phyloP scores from a whole-genome alignment of 2,888 invertebrate species.

The Diploptera punctata region DNA sequence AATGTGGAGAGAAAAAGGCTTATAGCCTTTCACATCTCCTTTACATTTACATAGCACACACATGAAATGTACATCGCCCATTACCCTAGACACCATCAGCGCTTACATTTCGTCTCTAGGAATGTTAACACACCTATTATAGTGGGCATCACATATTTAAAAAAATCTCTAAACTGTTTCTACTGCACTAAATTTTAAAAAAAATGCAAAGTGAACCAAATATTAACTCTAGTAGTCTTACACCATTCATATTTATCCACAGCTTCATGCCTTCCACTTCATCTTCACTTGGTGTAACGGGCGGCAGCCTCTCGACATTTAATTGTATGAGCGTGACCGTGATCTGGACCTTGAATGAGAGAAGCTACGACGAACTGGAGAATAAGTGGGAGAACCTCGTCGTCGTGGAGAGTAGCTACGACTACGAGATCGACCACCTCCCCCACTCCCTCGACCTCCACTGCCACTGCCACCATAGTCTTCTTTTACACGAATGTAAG shows the following conservation, averaged over 20 bases:
- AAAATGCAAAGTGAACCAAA: conserved; percentile 6
- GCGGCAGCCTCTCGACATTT: not conserved
- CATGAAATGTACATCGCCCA: not conserved
- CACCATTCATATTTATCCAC: conserved; percentile 21
- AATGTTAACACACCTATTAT: not conserved
- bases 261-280: not conserved
- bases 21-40: not conserved
- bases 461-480: conserved; percentile 79
- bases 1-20: not conserved
- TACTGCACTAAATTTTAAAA: too few relatives aligned
- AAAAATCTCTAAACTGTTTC: too few relatives aligned
- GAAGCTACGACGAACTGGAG: conserved; percentile 87
- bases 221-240: conserved; percentile 22
- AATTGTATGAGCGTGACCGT: conserved; percentile 56
- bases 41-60: not conserved
- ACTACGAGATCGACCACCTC: conserved; percentile 66
- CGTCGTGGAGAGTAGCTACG: conserved; percentile 81
- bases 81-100: not conserved
- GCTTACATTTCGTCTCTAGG: conserved; percentile 3
- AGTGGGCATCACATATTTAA: conserved; percentile 2
- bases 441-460: conserved; percentile 61
- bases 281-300: not conserved
- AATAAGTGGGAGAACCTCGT: conserved; percentile 92
- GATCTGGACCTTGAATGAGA: conserved; percentile 76
- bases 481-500: conserved; percentile 96